These are phyloP conservation scores for Rhineura floridana DNA, from an alignment of 2,113 vertebrate species.

Conservation along the genomic window DNA sequence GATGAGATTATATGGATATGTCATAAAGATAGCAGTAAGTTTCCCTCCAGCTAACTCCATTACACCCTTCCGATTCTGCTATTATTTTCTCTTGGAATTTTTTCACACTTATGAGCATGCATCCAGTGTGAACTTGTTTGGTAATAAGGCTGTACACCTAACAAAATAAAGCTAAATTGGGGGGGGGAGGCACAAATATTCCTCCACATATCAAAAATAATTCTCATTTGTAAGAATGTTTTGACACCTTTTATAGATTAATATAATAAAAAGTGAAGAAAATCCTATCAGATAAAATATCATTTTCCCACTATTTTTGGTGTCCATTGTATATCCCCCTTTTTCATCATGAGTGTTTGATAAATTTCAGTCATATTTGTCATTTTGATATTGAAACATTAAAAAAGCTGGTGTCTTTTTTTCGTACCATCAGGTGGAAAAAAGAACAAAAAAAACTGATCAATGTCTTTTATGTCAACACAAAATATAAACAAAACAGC, in stretches of 20 bases:
- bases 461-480: constrained; percentile 69
- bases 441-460: constrained; percentile 58
- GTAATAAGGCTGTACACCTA: not conserved
- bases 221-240: not conserved
- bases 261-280: not conserved
- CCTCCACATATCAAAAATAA: not conserved
- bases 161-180: not conserved
- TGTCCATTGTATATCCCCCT: constrained; percentile 37
- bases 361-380: constrained; percentile 65
- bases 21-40: not conserved
- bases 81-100: too few relatives aligned
- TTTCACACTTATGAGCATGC: too few relatives aligned
- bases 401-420: constrained; percentile 41
- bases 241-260: not conserved
- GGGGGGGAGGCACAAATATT: not conserved
- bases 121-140: not conserved
- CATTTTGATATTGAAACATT: constrained; percentile 45
- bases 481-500: constrained; percentile 71
- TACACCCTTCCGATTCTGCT: not conserved
- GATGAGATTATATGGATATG: not conserved
- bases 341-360: constrained; percentile 52
- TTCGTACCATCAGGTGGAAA: constrained; percentile 56
- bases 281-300: not conserved
- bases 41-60: not conserved
- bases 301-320: not conserved